Evolutionary conservation across 1,140 invertebrate species (phyloP).

Genomic region (Trichoplusia ni): DNA sequence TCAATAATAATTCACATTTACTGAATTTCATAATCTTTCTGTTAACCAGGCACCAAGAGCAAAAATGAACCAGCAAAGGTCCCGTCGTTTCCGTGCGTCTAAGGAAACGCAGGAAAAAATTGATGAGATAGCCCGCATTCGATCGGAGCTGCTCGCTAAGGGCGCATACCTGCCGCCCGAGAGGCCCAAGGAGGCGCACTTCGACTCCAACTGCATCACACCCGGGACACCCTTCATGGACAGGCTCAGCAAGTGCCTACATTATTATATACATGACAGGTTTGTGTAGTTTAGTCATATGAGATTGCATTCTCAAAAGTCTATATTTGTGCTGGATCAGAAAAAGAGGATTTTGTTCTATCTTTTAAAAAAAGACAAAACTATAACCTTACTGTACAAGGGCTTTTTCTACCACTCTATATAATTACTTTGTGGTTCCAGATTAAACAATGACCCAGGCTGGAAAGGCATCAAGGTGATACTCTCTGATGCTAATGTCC

Average conservation of each 20-base stretch:
- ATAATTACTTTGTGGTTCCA: constrained; percentile 39
- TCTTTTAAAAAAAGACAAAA: too few relatives aligned
- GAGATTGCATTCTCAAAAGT: too few relatives aligned
- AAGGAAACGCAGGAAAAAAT: constrained; percentile 97
- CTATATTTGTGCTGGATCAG: too few relatives aligned
- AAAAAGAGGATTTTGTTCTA: too few relatives aligned
- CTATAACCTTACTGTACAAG: too few relatives aligned
- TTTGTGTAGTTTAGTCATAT: too few relatives aligned
- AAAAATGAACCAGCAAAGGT: constrained; percentile 99
- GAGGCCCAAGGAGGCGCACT: constrained; percentile 95
- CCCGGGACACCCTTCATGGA: constrained; percentile 99
- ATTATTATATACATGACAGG: constrained; percentile 97
- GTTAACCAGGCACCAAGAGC: constrained; percentile 91
- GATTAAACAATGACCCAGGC: constrained; percentile 96
- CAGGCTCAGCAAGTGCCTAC: constrained; percentile 94
- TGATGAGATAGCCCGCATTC: constrained; percentile 90
- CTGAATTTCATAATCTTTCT: too few relatives aligned
- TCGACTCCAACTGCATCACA: constrained; percentile 99
- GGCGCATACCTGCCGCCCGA: constrained; percentile 91
- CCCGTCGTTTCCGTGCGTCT: constrained; percentile 97
- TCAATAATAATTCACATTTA: too few relatives aligned
- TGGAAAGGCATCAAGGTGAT: constrained; percentile 98
- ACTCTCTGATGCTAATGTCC: constrained; percentile 98
- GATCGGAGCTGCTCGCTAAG: constrained; percentile 87
- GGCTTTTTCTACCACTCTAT: too few relatives aligned